Evolutionary conservation across 1,140 invertebrate species (phyloP).

Genomic region (Sitobion miscanthi): DNA sequence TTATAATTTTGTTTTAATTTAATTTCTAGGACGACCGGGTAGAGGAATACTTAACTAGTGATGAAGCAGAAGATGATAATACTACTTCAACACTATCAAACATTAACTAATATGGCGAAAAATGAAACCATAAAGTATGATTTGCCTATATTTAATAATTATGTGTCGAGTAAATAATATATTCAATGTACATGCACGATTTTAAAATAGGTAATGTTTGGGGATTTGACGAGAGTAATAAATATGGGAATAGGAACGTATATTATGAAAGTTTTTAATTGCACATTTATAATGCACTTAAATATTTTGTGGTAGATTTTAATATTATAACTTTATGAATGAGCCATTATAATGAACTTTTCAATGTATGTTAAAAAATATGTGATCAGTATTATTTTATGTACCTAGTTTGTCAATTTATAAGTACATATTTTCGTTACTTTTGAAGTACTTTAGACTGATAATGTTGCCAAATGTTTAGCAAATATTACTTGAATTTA

Average conservation of each 20-base stretch:
- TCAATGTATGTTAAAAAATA: neutral
- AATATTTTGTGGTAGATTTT: neutral
- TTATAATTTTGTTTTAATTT: conserved; percentile 9
- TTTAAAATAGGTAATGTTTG: neutral
- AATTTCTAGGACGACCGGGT: conserved; percentile 25
- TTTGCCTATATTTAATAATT: conserved; percentile 14
- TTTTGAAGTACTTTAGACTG: conserved; percentile 31
- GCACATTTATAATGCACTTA: conserved; percentile 18
- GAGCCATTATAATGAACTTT: neutral
- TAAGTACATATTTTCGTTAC: neutral
- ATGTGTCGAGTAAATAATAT: neutral
- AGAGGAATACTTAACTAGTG: conserved; percentile 19
- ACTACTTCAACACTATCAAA: neutral
- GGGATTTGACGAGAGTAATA: neutral
- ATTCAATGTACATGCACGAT: neutral
- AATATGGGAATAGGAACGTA: neutral
- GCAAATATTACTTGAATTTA: conserved; percentile 5
- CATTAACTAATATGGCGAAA: neutral
- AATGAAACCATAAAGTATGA: neutral
- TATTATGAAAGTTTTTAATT: conserved; percentile 14
- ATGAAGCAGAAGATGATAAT: neutral
- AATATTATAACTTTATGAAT: neutral
- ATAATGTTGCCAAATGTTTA: conserved; percentile 42
- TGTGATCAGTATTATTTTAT: neutral
- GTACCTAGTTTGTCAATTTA: conserved; percentile 3